Evolutionary conservation across 2,113 vertebrate genomes (phyloP).

Genomic region (Gnathonemus echidnorhynchus): DNA sequence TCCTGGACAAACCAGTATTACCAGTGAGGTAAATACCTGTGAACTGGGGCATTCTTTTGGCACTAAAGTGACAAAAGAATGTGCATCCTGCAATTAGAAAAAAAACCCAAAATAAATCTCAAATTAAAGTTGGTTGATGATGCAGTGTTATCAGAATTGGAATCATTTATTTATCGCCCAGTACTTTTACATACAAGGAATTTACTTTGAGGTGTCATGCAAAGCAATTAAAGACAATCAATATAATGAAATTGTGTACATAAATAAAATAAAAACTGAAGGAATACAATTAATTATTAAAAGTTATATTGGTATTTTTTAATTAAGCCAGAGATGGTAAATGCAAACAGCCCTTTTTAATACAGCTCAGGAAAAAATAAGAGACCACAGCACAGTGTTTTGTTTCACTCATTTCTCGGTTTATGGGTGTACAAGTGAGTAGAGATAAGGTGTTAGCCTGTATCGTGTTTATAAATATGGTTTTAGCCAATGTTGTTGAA

Average conservation of each 20-base stretch:
- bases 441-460: not conserved
- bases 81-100: slow-evolving; percentile 20
- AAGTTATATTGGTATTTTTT: too few species aligned
- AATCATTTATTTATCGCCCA: not conserved
- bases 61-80: not conserved
- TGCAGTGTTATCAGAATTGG: not conserved
- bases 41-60: slow-evolving; percentile 10
- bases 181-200: not conserved
- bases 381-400: too few species aligned
- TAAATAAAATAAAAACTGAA: not conserved
- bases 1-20: not conserved
- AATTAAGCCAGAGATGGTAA: not conserved
- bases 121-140: not conserved
- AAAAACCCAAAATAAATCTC: not conserved
- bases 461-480: not conserved
- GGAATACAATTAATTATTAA: too few species aligned
- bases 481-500: not conserved
- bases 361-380: too few species aligned
- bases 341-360: not conserved
- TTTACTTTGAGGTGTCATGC: not conserved
- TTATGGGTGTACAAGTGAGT: not conserved
- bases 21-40: slow-evolving; percentile 20
- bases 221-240: not conserved
- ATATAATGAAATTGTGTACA: not conserved
- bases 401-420: too few species aligned